Evolutionary conservation across 2,888 invertebrate species (phyloP), one percentile per base, ranked within the genome.

Genomic region (Eupelmus urozonus): DNA sequence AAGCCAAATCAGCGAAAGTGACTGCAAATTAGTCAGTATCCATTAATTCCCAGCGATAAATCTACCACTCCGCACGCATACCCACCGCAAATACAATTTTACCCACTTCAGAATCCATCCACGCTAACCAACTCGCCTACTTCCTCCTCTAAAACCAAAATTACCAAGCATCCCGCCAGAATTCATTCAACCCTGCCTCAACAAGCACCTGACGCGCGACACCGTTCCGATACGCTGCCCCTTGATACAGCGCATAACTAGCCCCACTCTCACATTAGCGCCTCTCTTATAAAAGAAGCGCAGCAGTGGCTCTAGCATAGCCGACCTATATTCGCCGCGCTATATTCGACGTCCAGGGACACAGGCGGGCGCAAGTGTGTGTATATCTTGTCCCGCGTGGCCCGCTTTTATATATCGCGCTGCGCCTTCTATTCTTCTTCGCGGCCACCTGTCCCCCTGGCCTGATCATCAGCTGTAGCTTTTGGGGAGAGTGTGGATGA

Each of bases 301-400:
- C 34, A 25, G n/a, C 34, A 34, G 5, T 34, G 9, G 9, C 16
- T 45, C 45, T 45, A 4, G 13, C 9, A 34, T 9, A 34, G 34
- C 20, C 55, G 62, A 69, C 76, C 76, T 76, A 69, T 76, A 69
- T 76, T 69, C 27, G 25, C 45, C 69, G 55, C 69, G 45, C 66
- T 69, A 70, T 69, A 76, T 63, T 76, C 55, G 76, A 51, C 75
- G 66, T 67, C 70, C 80, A 75, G 74, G 75, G 80, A 78, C 80
- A 49, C 59, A 25, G 1, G 9, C 27, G 55, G 1, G 27, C 25
- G 55, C 1, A 1, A 11, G 55, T 20, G 57, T 20, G n/a, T 13
- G 16, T 45, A 45, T 45, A 45, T 45, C 45, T 34, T 45, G 45
- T 45, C 16, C 45, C 45, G 4, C 20, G 34, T 53, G 45, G 25